phyloP scores from a whole-genome alignment of 2,888 invertebrate genomes.

The Synanthedon andrenaeformis region DNA sequence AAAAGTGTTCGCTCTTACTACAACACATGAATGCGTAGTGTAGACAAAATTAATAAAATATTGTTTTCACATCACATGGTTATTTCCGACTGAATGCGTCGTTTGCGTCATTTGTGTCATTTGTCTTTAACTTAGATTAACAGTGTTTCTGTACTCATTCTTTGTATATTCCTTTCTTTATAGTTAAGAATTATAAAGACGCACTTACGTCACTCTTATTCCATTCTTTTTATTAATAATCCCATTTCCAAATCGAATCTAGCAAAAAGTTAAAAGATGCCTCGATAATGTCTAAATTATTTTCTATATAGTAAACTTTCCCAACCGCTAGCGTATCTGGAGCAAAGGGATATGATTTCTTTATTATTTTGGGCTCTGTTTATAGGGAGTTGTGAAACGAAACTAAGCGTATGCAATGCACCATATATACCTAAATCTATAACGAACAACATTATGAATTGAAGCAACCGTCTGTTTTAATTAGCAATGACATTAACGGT shows the following conservation, averaged over 20 bases:
- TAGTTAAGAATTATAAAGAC: too few species aligned
- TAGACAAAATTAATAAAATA: not conserved
- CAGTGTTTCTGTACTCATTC: too few species aligned
- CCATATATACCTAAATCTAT: slow-evolving; percentile 13
- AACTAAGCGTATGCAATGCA: slow-evolving; percentile 13
- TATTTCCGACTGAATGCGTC: too few species aligned
- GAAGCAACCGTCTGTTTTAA: slow-evolving; percentile 12
- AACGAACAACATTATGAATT: slow-evolving; percentile 18
- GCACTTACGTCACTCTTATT: too few species aligned
- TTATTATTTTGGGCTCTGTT: slow-evolving; percentile 27
- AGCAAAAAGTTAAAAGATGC: too few species aligned
- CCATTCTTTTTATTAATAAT: too few species aligned
- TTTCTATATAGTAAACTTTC: not conserved
- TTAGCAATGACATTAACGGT: not conserved
- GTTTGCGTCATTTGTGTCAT: too few species aligned
- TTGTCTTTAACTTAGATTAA: slow-evolving; percentile 1
- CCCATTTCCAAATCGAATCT: too few species aligned
- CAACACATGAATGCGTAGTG: not conserved
- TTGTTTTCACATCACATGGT: too few species aligned
- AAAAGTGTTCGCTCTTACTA: too few species aligned
- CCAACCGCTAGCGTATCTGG: slow-evolving; percentile 7
- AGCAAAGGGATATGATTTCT: not conserved
- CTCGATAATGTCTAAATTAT: too few species aligned
- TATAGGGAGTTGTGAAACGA: slow-evolving; percentile 30
- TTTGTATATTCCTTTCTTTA: too few species aligned